These are phyloP conservation scores for Felis chaus DNA, from an alignment of 2,113 vertebrate species.

Conservation along the genomic window DNA sequence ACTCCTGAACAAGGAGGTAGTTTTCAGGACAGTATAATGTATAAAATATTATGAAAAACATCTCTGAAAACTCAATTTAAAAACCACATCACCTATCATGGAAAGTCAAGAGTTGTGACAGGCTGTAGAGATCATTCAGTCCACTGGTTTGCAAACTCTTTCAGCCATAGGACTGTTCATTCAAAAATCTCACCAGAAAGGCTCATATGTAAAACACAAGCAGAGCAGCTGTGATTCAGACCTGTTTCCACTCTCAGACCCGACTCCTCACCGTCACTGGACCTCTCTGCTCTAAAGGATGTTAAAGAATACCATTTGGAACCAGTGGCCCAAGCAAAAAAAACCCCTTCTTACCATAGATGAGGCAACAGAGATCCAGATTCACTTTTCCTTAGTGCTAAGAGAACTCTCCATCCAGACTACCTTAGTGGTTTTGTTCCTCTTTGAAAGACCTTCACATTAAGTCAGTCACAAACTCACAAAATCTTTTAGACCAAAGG, in stretches of 20 bases:
- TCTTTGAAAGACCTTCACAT: neutral
- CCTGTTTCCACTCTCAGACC: no score
- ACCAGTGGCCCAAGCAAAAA: neutral
- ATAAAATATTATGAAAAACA: constrained; percentile 24
- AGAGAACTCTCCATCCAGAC: neutral
- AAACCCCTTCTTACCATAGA: neutral
- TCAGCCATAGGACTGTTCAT: neutral
- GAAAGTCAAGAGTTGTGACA: neutral
- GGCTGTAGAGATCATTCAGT: neutral
- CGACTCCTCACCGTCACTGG: neutral
- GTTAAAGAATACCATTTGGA: neutral
- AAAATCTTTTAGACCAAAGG: neutral
- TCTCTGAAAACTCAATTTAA: neutral
- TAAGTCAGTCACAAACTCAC: neutral
- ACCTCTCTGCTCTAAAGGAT: no score
- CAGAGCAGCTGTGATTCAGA: neutral
- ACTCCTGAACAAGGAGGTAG: constrained; percentile 3
- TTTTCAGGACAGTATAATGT: constrained; percentile 10
- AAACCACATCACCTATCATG: neutral
- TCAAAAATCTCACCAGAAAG: neutral
- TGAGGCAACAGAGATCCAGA: neutral
- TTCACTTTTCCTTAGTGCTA: neutral
- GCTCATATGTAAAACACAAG: neutral
- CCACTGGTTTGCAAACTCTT: neutral
- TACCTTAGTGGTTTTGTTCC: neutral